A percentile compares a stretch with the other conserved stretches of the same genome.
phyloP scores from a whole-genome alignment of 2,888 invertebrate species.

The Drosophila mayaguana region DNA sequence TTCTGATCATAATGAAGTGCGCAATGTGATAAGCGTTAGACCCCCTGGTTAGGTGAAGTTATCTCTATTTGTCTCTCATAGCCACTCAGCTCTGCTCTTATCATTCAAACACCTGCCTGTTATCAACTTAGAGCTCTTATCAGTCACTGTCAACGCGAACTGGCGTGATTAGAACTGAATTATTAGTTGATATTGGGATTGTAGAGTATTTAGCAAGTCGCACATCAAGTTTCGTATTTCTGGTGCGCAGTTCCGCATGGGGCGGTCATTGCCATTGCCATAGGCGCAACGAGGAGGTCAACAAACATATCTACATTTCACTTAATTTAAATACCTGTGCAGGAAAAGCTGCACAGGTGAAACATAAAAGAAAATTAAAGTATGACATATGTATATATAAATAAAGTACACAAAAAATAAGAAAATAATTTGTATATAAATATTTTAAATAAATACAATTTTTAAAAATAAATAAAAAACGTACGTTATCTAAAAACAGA shows the following conservation, averaged over 20 bases:
- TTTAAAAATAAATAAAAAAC: no score
- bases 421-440: no score
- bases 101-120: constrained; percentile 29
- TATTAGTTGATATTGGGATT: not conserved
- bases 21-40: constrained; percentile 29
- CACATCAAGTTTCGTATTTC: constrained; percentile 12
- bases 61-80: not conserved
- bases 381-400: no score
- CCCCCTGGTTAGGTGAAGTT: constrained; percentile 20
- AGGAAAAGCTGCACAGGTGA: not conserved
- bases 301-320: constrained; percentile 27
- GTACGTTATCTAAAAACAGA: no score
- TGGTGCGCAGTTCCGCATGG: constrained; percentile 32
- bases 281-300: constrained; percentile 13
- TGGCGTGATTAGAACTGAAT: constrained; percentile 22
- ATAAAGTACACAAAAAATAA: no score
- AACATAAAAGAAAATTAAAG: no score
- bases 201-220: not conserved
- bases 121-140: constrained; percentile 34
- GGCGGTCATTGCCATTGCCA: constrained; percentile 12
- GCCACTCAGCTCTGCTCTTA: not conserved
- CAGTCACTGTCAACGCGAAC: constrained; percentile 20
- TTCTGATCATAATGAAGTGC: constrained; percentile 3
- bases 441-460: no score
- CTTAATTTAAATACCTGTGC: constrained; percentile 5